Base-by-base conservation (phyloP, 1,140 invertebrate species). In the Asobara japonica region DNA sequence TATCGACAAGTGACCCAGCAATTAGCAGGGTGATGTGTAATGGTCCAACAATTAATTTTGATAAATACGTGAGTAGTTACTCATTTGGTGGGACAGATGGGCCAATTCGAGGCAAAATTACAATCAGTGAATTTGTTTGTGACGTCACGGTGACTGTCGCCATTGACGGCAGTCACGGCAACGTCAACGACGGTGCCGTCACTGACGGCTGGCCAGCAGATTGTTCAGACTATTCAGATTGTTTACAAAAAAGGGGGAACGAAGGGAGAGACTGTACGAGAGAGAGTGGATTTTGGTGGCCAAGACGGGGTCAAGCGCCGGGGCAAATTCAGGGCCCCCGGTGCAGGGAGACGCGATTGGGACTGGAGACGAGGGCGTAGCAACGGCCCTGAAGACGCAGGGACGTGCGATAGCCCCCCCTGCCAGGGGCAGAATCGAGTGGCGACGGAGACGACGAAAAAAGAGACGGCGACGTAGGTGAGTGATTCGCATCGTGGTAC, bases 241-340 rank as follows among this genome's bases (percentile, higher is more conserved):
- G 8, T 18, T 45, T 16, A 5, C 7, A 16, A 1, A 16, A 56
- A 61, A 36, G 45, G 3, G 36, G 20, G 33, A 60, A n/a, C 48
- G 27, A 27, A n/a, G 48, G n/a, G 45, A 25, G 64, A 51, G 41
- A 51, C 61, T 67, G 36, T 48, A 45, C n/a, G 33, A 45, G 38
- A 65, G 8, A 33, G 60, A 56, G 48, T 48, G 56, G 66, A n/a
- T n/a, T n/a, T 66, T 71, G 38, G 45, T 72, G 72, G 78, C 81
- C 84, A 86, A 81, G 78, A 85, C 83, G 84, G 84, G 80, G 85
- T 84, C 84, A 84, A 79, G 84, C 83, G 78, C 83, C 83, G 86
- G 84, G 83, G 78, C 81, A 79, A 76, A 79, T 80, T 82, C 79
- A 84, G 75, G 83, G 84, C 82, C 86, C 84, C 85, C 84, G 84